These are phyloP conservation scores for Drosophila kurseongensis DNA, from an alignment of 1,140 invertebrate genomes.

Conservation along the genomic window DNA sequence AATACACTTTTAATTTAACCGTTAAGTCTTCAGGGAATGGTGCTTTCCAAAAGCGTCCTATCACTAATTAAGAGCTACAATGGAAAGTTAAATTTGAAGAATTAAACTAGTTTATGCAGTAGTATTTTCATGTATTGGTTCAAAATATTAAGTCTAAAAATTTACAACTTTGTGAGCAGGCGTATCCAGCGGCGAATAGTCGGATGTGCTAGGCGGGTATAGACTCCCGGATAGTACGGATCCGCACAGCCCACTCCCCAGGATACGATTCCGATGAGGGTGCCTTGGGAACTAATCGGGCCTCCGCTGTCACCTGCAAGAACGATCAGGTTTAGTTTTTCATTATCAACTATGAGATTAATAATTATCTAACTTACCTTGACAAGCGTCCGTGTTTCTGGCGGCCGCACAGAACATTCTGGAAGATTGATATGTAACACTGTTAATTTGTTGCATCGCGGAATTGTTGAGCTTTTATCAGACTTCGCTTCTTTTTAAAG, in stretches of 20 bases:
- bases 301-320: slow-evolving; percentile 85
- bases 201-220: slow-evolving; percentile 86
- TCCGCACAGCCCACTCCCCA: slow-evolving; percentile 88
- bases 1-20: too few relatives aligned
- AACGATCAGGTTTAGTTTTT: neutral
- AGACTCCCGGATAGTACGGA: slow-evolving; percentile 87
- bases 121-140: neutral
- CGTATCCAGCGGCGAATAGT: slow-evolving; percentile 74
- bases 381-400: slow-evolving; percentile 79
- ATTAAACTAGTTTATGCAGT: neutral
- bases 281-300: slow-evolving; percentile 82
- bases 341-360: slow-evolving; percentile 6
- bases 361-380: slow-evolving; percentile 57
- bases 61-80: too few relatives aligned
- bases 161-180: slow-evolving; percentile 67
- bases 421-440: slow-evolving; percentile 4
- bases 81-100: neutral
- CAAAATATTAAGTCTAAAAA: slow-evolving; percentile 12
- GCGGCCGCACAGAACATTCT: slow-evolving; percentile 86
- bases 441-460: too few relatives aligned
- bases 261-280: slow-evolving; percentile 87
- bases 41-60: too few relatives aligned
- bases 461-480: neutral
- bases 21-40: too few relatives aligned
- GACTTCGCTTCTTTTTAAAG: too few relatives aligned